Percentiles rank a stretch among this genome's conserved stretches.
Conservation (phyloP, 1,140 invertebrate genomes). For the Bombus ignitus region DNA sequence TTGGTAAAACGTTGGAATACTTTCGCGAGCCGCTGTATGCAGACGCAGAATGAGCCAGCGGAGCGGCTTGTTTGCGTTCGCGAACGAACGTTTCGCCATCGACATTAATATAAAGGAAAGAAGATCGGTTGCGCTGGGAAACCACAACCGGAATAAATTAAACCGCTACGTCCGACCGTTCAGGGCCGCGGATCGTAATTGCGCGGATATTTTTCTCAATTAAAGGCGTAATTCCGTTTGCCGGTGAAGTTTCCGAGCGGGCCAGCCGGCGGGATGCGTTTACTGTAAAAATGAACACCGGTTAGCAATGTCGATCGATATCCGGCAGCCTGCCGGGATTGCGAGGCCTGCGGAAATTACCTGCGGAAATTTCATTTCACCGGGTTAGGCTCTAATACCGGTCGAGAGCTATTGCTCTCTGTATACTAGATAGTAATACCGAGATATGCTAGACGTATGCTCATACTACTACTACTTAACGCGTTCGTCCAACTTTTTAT, state of each 20-base stretch:
- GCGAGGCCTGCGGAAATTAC: slow-evolving; percentile 47
- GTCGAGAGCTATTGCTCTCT: slow-evolving; percentile 35
- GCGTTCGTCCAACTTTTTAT: background rate
- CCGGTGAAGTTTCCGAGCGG: background rate
- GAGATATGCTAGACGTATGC: slow-evolving; percentile 7
- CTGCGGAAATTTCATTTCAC: slow-evolving; percentile 57
- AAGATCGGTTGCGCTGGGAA: background rate
- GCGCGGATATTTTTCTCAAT: slow-evolving; percentile 49
- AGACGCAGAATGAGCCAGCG: too few species aligned
- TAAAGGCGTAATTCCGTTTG: slow-evolving; percentile 39
- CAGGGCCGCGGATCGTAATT: slow-evolving; percentile 8
- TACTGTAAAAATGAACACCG: slow-evolving; percentile 36
- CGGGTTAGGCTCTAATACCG: slow-evolving; percentile 46
- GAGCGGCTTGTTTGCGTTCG: too few species aligned
- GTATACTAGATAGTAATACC: slow-evolving; percentile 17
- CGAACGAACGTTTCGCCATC: background rate
- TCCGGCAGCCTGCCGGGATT: slow-evolving; percentile 30
- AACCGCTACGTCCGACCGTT: background rate
- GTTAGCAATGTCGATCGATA: slow-evolving; percentile 46
- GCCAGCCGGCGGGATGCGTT: too few species aligned
- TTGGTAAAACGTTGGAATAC: too few species aligned
- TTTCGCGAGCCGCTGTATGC: too few species aligned
- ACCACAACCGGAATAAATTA: background rate
- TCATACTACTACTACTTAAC: slow-evolving; percentile 16
- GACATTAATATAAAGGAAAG: background rate